These are phyloP conservation scores for Stegana nigrithorax DNA, from an alignment of 2,888 invertebrate genomes.

Conservation along the genomic window DNA sequence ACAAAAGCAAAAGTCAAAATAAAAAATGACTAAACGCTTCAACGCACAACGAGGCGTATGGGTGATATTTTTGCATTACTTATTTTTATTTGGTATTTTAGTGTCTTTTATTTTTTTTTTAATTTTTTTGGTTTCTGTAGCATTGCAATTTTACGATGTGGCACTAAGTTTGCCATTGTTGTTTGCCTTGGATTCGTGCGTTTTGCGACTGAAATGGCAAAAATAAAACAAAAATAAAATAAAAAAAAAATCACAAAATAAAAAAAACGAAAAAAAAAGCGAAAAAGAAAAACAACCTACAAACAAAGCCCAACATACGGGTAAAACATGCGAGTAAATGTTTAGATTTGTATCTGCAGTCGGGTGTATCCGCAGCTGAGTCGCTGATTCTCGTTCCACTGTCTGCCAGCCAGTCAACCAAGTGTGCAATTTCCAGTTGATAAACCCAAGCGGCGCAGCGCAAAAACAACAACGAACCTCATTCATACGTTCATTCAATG, in stretches of 20 bases:
- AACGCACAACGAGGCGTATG: constrained; percentile 50
- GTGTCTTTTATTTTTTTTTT: not conserved
- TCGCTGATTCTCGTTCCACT: not conserved
- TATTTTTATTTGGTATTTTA: constrained; percentile 3
- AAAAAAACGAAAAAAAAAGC: no score
- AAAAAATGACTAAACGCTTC: constrained; percentile 15
- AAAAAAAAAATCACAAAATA: no score
- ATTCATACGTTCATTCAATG: not conserved
- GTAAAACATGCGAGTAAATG: no score
- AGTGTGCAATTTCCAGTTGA: constrained; percentile 50
- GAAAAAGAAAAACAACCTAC: no score
- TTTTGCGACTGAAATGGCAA: constrained; percentile 1
- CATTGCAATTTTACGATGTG: no score
- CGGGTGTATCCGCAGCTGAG: constrained; percentile 11
- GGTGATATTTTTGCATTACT: constrained; percentile 26
- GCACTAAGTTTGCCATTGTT: constrained; percentile 11
- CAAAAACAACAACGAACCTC: constrained; percentile 5
- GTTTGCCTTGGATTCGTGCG: constrained; percentile 18
- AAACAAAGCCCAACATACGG: no score
- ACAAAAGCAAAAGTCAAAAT: not conserved
- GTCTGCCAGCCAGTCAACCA: constrained; percentile 36
- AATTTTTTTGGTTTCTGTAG: not conserved
- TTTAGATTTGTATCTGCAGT: constrained; percentile 26
- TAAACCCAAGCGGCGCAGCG: constrained; percentile 33
- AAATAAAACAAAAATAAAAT: not conserved